Conservation (phyloP, 2,113 vertebrate genomes). For the Herpailurus yagouaroundi region DNA sequence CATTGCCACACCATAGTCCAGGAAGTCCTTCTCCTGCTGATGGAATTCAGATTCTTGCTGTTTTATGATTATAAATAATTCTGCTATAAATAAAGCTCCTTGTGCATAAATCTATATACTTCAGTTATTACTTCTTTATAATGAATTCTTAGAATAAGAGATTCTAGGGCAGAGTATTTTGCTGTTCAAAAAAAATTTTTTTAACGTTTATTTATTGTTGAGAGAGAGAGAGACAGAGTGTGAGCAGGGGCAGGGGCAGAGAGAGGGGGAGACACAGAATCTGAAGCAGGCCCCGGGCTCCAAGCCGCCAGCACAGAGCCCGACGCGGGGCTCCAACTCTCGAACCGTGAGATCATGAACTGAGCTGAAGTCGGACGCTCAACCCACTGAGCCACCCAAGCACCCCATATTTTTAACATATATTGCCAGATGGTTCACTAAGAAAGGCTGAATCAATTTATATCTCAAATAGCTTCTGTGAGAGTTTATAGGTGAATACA, state of each 20-base stretch:
- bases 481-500: neutral
- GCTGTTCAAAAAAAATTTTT: too few relatives aligned
- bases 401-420: neutral
- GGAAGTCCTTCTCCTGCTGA: neutral
- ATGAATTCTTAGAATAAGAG: neutral
- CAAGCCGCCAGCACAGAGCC: too few relatives aligned
- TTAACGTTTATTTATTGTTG: neutral
- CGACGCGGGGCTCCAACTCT: too few relatives aligned
- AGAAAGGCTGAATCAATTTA: neutral
- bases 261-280: too few relatives aligned
- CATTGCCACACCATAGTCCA: neutral
- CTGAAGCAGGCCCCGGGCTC: too few relatives aligned
- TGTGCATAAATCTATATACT: neutral
- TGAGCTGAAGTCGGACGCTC: too few relatives aligned
- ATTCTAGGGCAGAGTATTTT: neutral
- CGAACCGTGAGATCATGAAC: too few relatives aligned
- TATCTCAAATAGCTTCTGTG: neutral
- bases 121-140: neutral
- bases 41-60: neutral
- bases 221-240: too few relatives aligned
- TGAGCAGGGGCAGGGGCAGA: too few relatives aligned
- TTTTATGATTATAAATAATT: constrained; percentile 2
- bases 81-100: neutral
- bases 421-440: neutral
- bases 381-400: too few relatives aligned